Evolutionary conservation across 2,797 vertebrate species (phyloP), one percentile per base, ranked within the genome.

Genomic region (Sebastes alutus): DNA sequence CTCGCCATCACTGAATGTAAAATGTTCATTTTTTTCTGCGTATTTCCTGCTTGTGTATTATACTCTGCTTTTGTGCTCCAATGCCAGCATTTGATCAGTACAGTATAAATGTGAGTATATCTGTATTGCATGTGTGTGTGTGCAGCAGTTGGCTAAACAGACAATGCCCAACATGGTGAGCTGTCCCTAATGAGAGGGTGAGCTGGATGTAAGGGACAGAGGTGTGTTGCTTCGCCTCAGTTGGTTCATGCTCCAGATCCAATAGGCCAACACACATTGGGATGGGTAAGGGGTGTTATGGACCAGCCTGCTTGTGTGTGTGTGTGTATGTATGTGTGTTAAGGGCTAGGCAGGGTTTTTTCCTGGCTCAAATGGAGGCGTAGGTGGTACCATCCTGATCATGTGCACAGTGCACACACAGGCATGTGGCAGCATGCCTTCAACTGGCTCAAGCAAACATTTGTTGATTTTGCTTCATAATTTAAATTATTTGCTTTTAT

Each of bases 251-350:
- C 33, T 65, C 33, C 62, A 54, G 23, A 35, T 66, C 38, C 61
- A 64, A 9, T 32, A 52, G 27, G 14, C 38, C 23, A 77, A 59
- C 52, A 46, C 14, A 58, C 76, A 52, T 46, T 66, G 23, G 63
- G 42, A 46, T 46, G 42, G 42, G 42, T 46, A 46, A 46, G 42
- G 14, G 54, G 27, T 63, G 30, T 71, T 62, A 63, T 76, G 59
- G 25, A 68, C 4, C 54, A 16, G 56, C 14, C 20, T 59, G 56
- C 7, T 16, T 61, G 11, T 61, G 69, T 72, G 33, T 71, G 33
- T 71, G 46, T 68, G 12, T 71, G 22, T 74, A 13, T 72, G 29
- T 63, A 3, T 70, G 70, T 71, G 55, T 70, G 35, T 75, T 72
- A 54, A 76, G 46, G 14, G 42, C 32, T 63, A 67, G 56, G 18